Evolutionary conservation across 2,888 invertebrate genomes (phyloP), one percentile per base, ranked within the genome.

Genomic region (Aplocera efformata): DNA sequence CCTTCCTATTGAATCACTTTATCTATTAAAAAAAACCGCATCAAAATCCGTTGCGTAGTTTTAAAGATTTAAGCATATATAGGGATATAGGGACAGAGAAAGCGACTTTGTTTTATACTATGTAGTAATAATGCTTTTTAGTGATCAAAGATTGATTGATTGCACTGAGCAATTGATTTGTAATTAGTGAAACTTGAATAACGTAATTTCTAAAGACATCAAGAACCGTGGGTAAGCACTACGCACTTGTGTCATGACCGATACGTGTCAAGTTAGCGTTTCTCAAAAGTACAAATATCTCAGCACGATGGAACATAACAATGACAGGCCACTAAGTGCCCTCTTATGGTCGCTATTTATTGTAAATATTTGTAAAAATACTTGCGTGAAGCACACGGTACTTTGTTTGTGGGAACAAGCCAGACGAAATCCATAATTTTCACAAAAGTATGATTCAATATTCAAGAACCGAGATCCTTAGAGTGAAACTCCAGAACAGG

Each of bases 341-440:
- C 70, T 78, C 73, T 76, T 80, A 65, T 77, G 68, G 70, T 72
- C 67, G 62, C 62, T 50, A 54, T 50, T 67, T 71, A n/a, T n/a
- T n/a, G n/a, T n/a, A 77, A 82, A 84, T 78, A 77, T 83, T 81
- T 72, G 69, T 68, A 67, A 62, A 65, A 72, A 72, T 61, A 66
- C 55, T 59, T 32, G 41, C 35, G 35, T 32, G 32, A 44, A 56
- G 56, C 63, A 59, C 60, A 65, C 49, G 60, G 48, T 56, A 56
- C 58, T 68, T 64, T 75, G 69, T 76, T 76, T 67, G 60, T 73
- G 74, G 60, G 70, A 73, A 76, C 62, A 56, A 50, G 46, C 48
- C 40, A 58, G 48, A 56, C 27, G 29, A 31, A 26, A n/a, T 32
- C 28, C 33, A 21, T 40, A 40, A 32, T 28, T 39, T 40, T 17